These are phyloP conservation scores for Uromys caudimaculatus DNA, from an alignment of 2,797 vertebrate genomes.

Conservation along the genomic window DNA sequence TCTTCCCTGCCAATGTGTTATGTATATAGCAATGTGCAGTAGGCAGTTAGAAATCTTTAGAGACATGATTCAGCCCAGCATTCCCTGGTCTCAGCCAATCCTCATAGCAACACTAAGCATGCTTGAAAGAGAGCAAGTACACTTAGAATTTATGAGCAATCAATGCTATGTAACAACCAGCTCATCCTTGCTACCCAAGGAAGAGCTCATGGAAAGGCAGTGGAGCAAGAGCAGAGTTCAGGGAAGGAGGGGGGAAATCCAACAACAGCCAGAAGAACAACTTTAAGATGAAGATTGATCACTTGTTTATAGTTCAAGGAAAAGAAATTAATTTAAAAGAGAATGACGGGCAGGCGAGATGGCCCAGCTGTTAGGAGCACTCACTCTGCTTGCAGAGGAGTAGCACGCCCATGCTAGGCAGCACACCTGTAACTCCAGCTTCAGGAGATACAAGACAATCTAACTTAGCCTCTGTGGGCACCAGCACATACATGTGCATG, in stretches of 20 bases:
- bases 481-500: neutral
- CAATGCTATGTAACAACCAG: neutral
- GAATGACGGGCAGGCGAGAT: neutral
- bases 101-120: neutral
- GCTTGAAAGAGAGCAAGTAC: neutral
- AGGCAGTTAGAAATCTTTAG: neutral
- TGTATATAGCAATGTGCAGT: neutral
- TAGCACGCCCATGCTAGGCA: neutral
- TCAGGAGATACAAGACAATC: neutral
- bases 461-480: neutral
- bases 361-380: neutral
- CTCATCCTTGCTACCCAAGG: neutral
- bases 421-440: neutral
- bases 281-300: neutral
- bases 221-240: neutral
- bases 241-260: neutral
- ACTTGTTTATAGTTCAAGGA: neutral
- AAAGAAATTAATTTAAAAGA: neutral
- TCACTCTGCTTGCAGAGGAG: neutral
- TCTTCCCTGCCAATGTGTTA: neutral
- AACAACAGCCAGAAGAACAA: neutral
- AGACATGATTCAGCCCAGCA: neutral
- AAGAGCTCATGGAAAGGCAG: neutral
- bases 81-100: no score
- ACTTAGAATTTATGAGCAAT: neutral